Percentiles rank a stretch among this genome's conserved stretches.
Conservation (phyloP, 2,113 vertebrate genomes). For the Phocoena sinus region DNA sequence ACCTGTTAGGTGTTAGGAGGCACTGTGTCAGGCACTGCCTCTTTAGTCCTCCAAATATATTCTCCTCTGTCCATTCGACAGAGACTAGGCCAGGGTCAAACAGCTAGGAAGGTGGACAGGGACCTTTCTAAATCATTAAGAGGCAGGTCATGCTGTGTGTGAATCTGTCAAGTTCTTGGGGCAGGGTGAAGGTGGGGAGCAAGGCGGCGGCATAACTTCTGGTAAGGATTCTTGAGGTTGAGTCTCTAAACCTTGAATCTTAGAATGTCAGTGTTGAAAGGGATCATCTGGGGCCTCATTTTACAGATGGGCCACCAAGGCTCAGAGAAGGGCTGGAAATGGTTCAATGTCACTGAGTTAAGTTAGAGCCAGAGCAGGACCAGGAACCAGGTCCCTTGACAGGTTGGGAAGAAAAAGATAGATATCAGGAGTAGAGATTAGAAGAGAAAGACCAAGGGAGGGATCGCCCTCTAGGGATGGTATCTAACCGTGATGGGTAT, state of each 20-base stretch:
- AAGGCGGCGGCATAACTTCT: not conserved
- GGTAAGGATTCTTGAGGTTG: too few relatives aligned
- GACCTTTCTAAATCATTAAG: not conserved
- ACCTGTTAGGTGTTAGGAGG: not conserved
- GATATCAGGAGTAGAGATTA: not conserved
- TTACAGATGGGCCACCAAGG: not conserved
- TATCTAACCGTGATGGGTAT: not conserved
- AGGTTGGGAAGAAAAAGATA: not conserved
- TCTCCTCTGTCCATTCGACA: not conserved
- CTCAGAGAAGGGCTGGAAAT: not conserved
- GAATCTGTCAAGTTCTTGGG: not conserved
- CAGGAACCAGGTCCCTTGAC: not conserved
- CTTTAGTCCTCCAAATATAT: not conserved
- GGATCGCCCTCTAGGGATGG: not conserved
- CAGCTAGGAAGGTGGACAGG: too few relatives aligned
- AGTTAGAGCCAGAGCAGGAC: not conserved
- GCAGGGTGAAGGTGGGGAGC: not conserved
- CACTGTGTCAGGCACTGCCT: not conserved
- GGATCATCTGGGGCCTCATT: not conserved
- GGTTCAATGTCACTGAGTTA: not conserved
- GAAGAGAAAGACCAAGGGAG: not conserved
- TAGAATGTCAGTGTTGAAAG: not conserved
- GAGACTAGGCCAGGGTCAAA: not conserved
- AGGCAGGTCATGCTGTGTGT: not conserved
- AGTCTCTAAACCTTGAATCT: not conserved